Conservation (phyloP, 2,797 vertebrate genomes). For the Acanthopagrus latus region DNA sequence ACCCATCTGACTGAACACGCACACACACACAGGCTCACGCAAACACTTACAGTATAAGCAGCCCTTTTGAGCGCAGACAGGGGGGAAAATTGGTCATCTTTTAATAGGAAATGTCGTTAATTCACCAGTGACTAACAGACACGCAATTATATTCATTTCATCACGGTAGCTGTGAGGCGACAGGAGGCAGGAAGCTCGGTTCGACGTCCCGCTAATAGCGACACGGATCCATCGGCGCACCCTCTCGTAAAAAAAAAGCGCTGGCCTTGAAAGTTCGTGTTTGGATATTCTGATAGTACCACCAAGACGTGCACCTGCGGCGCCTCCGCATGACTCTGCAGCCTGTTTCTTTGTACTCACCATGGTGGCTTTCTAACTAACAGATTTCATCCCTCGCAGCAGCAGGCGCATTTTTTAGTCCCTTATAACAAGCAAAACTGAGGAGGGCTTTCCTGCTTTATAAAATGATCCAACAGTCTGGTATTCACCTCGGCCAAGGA, state of each 20-base stretch:
- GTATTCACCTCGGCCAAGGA: too few species aligned
- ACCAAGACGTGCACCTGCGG: constrained; percentile 52
- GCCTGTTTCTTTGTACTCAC: constrained; percentile 61
- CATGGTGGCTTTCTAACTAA: constrained; percentile 62
- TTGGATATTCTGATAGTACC: constrained; percentile 57
- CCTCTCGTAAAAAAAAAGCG: constrained; percentile 27
- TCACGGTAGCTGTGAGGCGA: constrained; percentile 37
- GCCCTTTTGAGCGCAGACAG: constrained; percentile 18
- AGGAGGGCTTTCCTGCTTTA: not conserved
- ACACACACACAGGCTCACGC: constrained; percentile 21
- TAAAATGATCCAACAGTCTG: not conserved
- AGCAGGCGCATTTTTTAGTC: constrained; percentile 1
- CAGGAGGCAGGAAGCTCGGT: constrained; percentile 55
- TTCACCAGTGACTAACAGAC: constrained; percentile 63
- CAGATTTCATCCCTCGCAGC: constrained; percentile 36
- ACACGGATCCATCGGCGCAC: constrained; percentile 30
- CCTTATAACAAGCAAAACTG: not conserved
- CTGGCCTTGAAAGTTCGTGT: constrained; percentile 53
- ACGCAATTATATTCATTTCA: constrained; percentile 61
- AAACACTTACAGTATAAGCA: constrained; percentile 41
- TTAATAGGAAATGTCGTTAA: constrained; percentile 63
- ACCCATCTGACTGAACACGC: constrained; percentile 68
- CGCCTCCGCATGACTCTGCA: constrained; percentile 50
- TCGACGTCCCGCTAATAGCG: constrained; percentile 47
- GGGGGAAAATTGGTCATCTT: constrained; percentile 57